Evolutionary conservation across 2,797 vertebrate species (phyloP), one percentile per base, ranked within the genome.

Genomic region (Schizopygopsis pylzovi): DNA sequence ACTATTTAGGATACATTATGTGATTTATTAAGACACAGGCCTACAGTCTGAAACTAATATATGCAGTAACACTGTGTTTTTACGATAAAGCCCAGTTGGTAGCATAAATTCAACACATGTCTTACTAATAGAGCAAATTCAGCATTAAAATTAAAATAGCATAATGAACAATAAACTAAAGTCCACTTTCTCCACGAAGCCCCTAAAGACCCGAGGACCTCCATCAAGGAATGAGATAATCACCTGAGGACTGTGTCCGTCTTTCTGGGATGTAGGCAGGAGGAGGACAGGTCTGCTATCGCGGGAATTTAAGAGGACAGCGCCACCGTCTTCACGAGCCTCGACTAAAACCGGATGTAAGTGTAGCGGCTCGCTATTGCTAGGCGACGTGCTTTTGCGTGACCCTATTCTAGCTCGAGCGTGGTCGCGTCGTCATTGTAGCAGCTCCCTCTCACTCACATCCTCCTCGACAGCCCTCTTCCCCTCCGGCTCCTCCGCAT

Each of bases 271-370:
- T 56, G 73, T 84, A 20, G 9, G 72, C n/a, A 68, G 73, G 45
- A n/a, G 72, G 47, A n/a, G 72, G 47, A n/a, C 82, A 33, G 49
- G 47, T 78, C 47, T 54, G 71, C 45, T 91, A 78, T 89, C 90
- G 89, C 89, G 93, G 86, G 93, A 95, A 90, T 93, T 88, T 9
- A 88, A 84, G 85, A 81, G 45, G 28, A 80, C 65, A 70, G 25
- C 68, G 77, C 67, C 71, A 82, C 73, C 56, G 65, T 78, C 73
- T 88, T 61, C 65, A 25, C 54, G 15, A 82, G 67, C 59, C 59
- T 67, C 20, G 10, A 77, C 88, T 61, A 68, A 75, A 81, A 85
- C 78, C 61, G 82, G 45, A 79, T 86, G 86, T 85, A 90, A 90
- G 81, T 22, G 90, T 88, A 92, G 82, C 81, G 90, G 90, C 61